These are phyloP conservation scores for Yoshiicerus persimilis DNA, from an alignment of 1,140 invertebrate species.

Conservation along the genomic window DNA sequence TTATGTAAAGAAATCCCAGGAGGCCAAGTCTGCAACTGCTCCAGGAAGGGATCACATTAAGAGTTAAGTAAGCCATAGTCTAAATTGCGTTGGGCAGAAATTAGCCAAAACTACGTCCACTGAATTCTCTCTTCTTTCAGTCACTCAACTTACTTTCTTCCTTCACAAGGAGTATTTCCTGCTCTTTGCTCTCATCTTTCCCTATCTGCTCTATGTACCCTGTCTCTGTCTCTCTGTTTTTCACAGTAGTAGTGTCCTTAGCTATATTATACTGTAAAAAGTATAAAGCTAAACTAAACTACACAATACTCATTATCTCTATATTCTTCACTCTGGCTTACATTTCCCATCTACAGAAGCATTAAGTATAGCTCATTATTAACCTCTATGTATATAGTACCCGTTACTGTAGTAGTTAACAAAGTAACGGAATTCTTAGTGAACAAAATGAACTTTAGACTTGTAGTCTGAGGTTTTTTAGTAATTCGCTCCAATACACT, in stretches of 20 bases:
- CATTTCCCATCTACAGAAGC: background rate
- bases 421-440: background rate
- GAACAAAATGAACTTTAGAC: background rate
- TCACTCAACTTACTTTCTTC: background rate
- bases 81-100: conserved; percentile 30
- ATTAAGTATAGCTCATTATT: background rate
- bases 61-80: conserved; percentile 16
- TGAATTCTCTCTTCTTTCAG: background rate
- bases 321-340: background rate
- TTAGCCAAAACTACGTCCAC: conserved; percentile 22
- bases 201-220: background rate
- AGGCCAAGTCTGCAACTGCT: background rate
- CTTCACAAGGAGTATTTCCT: background rate
- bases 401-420: background rate
- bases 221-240: too few species aligned
- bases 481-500: background rate
- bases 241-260: too few species aligned
- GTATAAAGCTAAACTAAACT: background rate
- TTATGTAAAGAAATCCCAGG: conserved; percentile 27
- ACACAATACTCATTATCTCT: conserved; percentile 12
- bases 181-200: background rate
- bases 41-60: conserved; percentile 27
- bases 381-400: background rate
- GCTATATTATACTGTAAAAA: too few species aligned
- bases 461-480: background rate